Conservation (phyloP, 2,113 vertebrate genomes). For the Epinephelus cyanopodus region DNA sequence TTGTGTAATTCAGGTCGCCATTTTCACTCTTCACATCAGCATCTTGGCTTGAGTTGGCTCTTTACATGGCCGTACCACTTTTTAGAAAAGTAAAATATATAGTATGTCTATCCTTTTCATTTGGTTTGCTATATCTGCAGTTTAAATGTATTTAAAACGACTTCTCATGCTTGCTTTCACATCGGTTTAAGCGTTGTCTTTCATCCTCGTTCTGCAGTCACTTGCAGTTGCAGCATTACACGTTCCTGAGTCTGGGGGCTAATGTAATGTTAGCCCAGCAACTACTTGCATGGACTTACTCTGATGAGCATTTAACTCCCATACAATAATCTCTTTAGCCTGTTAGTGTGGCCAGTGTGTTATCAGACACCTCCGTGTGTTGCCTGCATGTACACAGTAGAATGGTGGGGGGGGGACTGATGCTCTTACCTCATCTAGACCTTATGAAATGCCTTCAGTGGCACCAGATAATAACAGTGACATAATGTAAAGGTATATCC, state of each 20-base stretch:
- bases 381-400: slow-evolving; percentile 18
- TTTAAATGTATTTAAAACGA: slow-evolving; percentile 16
- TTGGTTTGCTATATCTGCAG: slow-evolving; percentile 9
- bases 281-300: slow-evolving; percentile 66
- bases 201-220: slow-evolving; percentile 40
- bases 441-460: not conserved
- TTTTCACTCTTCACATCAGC: slow-evolving; percentile 26
- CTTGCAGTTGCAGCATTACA: slow-evolving; percentile 22
- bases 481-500: not conserved
- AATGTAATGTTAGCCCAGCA: slow-evolving; percentile 62
- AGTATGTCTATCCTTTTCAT: not conserved
- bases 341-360: slow-evolving; percentile 52
- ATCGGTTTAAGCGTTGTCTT: slow-evolving; percentile 3
- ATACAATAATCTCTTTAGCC: slow-evolving; percentile 80
- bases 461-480: slow-evolving; percentile 4
- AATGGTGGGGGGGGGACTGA: not conserved
- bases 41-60: not conserved
- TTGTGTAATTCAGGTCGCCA: slow-evolving; percentile 6
- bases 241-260: slow-evolving; percentile 50
- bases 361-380: slow-evolving; percentile 44
- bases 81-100: slow-evolving; percentile 1
- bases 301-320: slow-evolving; percentile 77
- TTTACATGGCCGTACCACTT: not conserved
- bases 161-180: not conserved
- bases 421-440: not conserved